Percentiles rank a stretch among this genome's conserved stretches.
phyloP scores from a whole-genome alignment of 2,113 vertebrate species.

The Bothrops jararaca region DNA sequence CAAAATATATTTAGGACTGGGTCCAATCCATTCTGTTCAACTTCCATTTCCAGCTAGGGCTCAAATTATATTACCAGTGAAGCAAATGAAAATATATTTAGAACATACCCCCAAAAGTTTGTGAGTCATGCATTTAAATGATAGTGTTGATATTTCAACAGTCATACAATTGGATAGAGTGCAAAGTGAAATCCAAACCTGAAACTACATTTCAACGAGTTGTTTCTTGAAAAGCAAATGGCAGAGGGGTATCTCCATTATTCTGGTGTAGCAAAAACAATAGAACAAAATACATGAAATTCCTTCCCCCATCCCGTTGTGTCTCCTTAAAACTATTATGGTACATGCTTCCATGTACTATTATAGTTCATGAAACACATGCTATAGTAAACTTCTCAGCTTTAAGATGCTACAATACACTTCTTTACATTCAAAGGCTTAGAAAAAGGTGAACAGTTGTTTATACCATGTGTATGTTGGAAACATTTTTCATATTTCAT shows the following conservation, averaged over 20 bases:
- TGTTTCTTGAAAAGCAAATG: conserved; percentile 3
- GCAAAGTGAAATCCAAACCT: conserved; percentile 11
- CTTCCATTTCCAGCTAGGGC: background rate
- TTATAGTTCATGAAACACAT: background rate
- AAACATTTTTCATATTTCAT: background rate
- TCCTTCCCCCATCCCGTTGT: background rate
- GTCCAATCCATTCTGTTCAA: background rate
- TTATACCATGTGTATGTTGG: background rate
- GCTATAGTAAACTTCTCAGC: background rate
- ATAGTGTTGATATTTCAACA: conserved; percentile 26
- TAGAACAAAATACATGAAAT: background rate
- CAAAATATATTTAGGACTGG: background rate
- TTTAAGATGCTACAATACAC: background rate
- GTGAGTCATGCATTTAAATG: conserved; percentile 22
- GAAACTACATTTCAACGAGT: background rate
- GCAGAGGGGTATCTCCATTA: background rate
- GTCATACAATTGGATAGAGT: conserved; percentile 1
- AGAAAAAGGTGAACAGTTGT: background rate
- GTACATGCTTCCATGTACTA: background rate
- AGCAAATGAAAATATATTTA: background rate
- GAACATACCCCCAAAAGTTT: background rate
- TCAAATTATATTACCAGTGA: background rate
- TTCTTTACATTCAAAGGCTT: background rate
- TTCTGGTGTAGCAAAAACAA: background rate
- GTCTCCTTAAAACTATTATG: background rate